A percentile compares a stretch with the other conserved stretches of the same genome.
These are phyloP conservation scores for Characodon lateralis DNA, from an alignment of 2,797 vertebrate genomes.

Conservation along the genomic window DNA sequence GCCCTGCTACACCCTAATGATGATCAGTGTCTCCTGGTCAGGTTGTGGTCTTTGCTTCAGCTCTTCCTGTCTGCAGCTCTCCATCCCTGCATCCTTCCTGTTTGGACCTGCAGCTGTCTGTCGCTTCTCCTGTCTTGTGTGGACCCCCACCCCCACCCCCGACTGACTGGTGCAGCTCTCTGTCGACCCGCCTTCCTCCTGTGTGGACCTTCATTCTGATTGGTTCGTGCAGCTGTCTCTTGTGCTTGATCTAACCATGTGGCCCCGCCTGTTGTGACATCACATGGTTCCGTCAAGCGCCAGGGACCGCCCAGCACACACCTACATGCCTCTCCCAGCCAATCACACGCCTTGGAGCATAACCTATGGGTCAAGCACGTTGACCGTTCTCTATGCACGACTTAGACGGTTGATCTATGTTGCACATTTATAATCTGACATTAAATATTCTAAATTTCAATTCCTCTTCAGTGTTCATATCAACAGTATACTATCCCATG, in stretches of 20 bases:
- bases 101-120: conserved; percentile 64
- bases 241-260: conserved; percentile 99
- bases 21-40: conserved; percentile 24
- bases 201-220: conserved; percentile 78
- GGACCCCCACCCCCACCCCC: conserved; percentile 67
- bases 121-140: conserved; percentile 57
- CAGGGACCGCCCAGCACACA: conserved; percentile 95
- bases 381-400: conserved; percentile 20
- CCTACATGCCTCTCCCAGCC: conserved; percentile 78
- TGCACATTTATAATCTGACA: not conserved
- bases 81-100: conserved; percentile 69
- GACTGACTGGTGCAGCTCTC: conserved; percentile 71
- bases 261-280: conserved; percentile 96
- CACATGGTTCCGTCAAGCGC: conserved; percentile 99
- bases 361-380: conserved; percentile 24
- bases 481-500: not conserved
- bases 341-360: conserved; percentile 61
- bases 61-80: conserved; percentile 67
- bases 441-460: conserved; percentile 1
- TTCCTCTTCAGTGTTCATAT: not conserved
- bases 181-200: conserved; percentile 75
- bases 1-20: not conserved
- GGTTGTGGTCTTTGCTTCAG: conserved; percentile 68
- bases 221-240: conserved; percentile 95
- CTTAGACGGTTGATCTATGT: conserved; percentile 4